phyloP scores from a whole-genome alignment of 2,113 vertebrate species.

The Bufo bufo region DNA sequence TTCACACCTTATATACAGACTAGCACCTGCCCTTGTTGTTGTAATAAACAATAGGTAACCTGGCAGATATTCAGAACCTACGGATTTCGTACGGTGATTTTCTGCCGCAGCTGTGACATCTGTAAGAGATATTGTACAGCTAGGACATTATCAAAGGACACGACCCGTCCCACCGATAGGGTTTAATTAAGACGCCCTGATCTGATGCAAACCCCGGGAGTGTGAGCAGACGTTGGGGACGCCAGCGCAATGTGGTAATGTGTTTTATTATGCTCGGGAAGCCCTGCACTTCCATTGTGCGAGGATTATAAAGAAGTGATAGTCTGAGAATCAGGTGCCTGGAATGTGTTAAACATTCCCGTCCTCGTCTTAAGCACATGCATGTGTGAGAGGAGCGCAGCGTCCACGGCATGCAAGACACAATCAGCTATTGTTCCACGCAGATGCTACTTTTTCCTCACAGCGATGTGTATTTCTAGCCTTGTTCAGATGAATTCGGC shows the following conservation, averaged over 20 bases:
- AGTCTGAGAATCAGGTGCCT: slow-evolving; percentile 29
- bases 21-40: slow-evolving; percentile 31
- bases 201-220: slow-evolving; percentile 42
- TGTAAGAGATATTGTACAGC: slow-evolving; percentile 41
- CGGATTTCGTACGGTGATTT: slow-evolving; percentile 1
- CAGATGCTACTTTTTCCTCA: background rate
- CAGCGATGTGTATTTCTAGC: background rate
- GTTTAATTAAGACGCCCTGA: slow-evolving; percentile 37
- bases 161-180: slow-evolving; percentile 5
- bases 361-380: slow-evolving; percentile 34
- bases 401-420: background rate
- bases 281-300: slow-evolving; percentile 28
- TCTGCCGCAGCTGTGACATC: slow-evolving; percentile 14
- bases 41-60: slow-evolving; percentile 32
- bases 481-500: background rate
- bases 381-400: slow-evolving; percentile 27
- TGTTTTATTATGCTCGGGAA: slow-evolving; percentile 46
- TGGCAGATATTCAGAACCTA: slow-evolving; percentile 14
- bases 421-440: background rate
- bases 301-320: slow-evolving; percentile 32
- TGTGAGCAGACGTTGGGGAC: slow-evolving; percentile 38
- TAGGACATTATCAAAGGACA: slow-evolving; percentile 31
- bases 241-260: slow-evolving; percentile 34
- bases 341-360: slow-evolving; percentile 32
- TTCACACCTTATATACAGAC: background rate